Conservation (phyloP, 2,113 vertebrate species). For the Amia ocellicauda region DNA sequence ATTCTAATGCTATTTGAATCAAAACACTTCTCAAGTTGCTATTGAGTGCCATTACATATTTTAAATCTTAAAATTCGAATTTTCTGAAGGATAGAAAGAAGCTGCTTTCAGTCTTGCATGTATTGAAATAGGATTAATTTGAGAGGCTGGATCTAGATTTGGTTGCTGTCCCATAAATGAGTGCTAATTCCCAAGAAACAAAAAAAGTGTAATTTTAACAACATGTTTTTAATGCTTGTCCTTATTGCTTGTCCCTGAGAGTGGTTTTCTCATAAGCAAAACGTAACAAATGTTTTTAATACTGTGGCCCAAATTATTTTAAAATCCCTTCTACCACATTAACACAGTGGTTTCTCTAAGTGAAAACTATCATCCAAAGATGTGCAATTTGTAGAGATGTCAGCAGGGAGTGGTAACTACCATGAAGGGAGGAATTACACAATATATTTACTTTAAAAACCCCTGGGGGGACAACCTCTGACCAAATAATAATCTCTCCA, state of each 20-base stretch:
- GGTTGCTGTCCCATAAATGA: constrained; percentile 33
- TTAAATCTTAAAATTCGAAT: no score
- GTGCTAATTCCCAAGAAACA: constrained; percentile 32
- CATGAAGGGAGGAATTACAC: constrained; percentile 65
- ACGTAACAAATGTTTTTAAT: constrained; percentile 79
- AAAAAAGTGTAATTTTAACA: constrained; percentile 38
- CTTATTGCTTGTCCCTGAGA: constrained; percentile 24
- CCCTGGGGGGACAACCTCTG: constrained; percentile 66
- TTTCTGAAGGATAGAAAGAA: no score
- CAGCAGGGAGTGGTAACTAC: constrained; percentile 71
- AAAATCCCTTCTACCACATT: constrained; percentile 49
- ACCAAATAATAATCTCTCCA: constrained; percentile 69
- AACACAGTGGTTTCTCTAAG: constrained; percentile 41
- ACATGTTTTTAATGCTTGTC: constrained; percentile 29
- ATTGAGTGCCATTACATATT: no score
- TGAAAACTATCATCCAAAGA: constrained; percentile 43
- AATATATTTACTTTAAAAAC: constrained; percentile 80
- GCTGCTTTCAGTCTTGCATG: background rate
- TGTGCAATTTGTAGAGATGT: constrained; percentile 68
- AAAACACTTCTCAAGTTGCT: no score
- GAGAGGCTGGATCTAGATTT: constrained; percentile 14
- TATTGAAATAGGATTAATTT: no score
- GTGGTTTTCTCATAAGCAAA: constrained; percentile 70
- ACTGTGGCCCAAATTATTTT: constrained; percentile 54
- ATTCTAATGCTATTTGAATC: background rate